These are phyloP conservation scores for Aquatica leii DNA, from an alignment of 2,888 invertebrate genomes.

Conservation along the genomic window DNA sequence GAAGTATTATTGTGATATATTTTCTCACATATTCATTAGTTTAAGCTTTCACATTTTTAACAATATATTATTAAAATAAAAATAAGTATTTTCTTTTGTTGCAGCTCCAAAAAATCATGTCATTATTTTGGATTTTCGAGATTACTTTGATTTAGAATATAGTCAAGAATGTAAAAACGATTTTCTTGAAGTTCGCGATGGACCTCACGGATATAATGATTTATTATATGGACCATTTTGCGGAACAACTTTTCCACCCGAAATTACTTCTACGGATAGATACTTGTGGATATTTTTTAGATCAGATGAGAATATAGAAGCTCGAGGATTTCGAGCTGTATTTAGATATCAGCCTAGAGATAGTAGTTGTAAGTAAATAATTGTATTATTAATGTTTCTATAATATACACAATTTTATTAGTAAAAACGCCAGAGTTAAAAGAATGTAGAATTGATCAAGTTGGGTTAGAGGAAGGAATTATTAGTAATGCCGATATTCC, in stretches of 20 bases:
- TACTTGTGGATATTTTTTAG: conserved; percentile 82
- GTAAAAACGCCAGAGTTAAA: conserved; percentile 64
- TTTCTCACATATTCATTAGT: too few species aligned
- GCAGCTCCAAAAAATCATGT: conserved; percentile 69
- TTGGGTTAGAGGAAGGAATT: conserved; percentile 63
- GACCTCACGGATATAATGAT: conserved; percentile 78
- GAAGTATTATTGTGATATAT: too few species aligned
- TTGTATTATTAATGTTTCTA: too few species aligned
- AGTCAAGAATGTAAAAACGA: conserved; percentile 78
- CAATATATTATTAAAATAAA: neutral
- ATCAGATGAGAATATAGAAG: conserved; percentile 83
- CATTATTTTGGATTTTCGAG: conserved; percentile 81
- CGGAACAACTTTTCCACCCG: conserved; percentile 75
- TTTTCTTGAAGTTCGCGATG: conserved; percentile 83
- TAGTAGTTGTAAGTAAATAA: conserved; percentile 23
- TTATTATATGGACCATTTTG: conserved; percentile 72
- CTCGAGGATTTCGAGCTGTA: conserved; percentile 79
- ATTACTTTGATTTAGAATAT: conserved; percentile 77
- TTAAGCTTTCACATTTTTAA: neutral
- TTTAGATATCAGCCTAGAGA: conserved; percentile 70
- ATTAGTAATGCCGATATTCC: conserved; percentile 68
- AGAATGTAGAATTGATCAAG: conserved; percentile 67
- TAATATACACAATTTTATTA: too few species aligned
- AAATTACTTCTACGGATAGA: conserved; percentile 75
- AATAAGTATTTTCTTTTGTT: conserved; percentile 46